Percentiles rank a stretch among this genome's conserved stretches.
These are phyloP conservation scores for Burhinus bistriatus DNA, from an alignment of 2,113 vertebrate genomes.

Conservation along the genomic window DNA sequence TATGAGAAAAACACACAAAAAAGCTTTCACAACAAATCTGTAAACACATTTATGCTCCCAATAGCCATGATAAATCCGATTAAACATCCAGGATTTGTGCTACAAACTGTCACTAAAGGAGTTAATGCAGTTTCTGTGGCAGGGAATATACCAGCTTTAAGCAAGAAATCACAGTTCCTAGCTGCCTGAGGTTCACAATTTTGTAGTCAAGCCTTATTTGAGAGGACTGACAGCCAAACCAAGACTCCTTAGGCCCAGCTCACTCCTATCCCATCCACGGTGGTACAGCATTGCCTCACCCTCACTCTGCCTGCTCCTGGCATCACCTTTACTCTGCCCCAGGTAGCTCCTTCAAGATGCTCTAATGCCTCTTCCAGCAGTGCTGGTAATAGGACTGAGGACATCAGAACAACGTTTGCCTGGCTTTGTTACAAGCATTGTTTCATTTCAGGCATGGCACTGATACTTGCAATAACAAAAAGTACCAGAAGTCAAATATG, in stretches of 20 bases:
- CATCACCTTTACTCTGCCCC: background rate
- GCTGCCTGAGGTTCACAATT: background rate
- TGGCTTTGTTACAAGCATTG: background rate
- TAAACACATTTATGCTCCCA: slow-evolving; percentile 53
- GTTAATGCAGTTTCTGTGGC: slow-evolving; percentile 5
- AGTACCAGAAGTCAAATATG: background rate
- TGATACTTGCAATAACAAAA: background rate
- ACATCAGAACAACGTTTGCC: background rate
- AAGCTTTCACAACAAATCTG: slow-evolving; percentile 64
- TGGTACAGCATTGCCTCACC: background rate
- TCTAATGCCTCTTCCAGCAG: background rate
- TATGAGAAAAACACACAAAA: slow-evolving; percentile 51
- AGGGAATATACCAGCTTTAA: background rate
- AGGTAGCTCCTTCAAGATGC: background rate
- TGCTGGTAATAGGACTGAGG: background rate
- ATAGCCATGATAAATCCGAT: slow-evolving; percentile 54
- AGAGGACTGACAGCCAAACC: background rate
- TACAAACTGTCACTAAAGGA: slow-evolving; percentile 18
- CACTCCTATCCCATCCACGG: fast-evolving
- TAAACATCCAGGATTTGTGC: slow-evolving; percentile 35
- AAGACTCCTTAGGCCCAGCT: background rate
- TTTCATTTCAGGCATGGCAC: background rate
- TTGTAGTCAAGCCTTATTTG: background rate
- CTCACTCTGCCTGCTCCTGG: background rate
- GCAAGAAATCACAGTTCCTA: background rate